Conservation (phyloP, 2,888 invertebrate species). For the Catocala sponsa region DNA sequence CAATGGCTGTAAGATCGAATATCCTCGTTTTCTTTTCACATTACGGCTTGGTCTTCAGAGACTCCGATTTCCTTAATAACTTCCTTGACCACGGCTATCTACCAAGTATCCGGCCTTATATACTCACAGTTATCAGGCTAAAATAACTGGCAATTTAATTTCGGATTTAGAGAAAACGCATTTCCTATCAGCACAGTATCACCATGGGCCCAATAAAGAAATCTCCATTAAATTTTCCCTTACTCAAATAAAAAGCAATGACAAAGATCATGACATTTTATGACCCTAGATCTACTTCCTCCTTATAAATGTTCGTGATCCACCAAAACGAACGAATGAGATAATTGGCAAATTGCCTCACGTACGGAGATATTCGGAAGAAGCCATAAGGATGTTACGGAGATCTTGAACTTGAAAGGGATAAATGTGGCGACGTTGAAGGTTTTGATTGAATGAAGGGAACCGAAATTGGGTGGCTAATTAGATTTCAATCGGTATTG, state of each 20-base stretch:
- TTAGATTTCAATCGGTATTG: constrained; percentile 15
- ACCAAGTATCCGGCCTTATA: too few species aligned
- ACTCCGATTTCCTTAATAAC: too few species aligned
- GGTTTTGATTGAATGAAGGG: constrained; percentile 25
- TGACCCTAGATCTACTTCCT: constrained; percentile 16
- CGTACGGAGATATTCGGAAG: constrained; percentile 34
- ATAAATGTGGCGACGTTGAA: constrained; percentile 34
- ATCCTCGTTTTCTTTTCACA: too few species aligned
- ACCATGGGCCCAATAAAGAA: background rate
- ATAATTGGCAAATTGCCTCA: constrained; percentile 51
- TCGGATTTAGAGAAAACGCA: too few species aligned
- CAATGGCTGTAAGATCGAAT: too few species aligned
- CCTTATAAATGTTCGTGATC: constrained; percentile 39
- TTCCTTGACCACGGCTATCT: too few species aligned
- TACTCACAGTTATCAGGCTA: too few species aligned
- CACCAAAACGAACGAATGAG: constrained; percentile 24
- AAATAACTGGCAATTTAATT: too few species aligned
- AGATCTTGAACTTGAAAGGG: constrained; percentile 36
- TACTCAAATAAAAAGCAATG: background rate
- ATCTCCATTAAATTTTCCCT: background rate
- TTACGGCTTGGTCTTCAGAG: too few species aligned
- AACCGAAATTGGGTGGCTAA: constrained; percentile 24
- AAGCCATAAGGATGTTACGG: constrained; percentile 21
- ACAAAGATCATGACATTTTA: constrained; percentile 19
- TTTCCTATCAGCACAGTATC: too few species aligned